These are phyloP conservation scores for Margaritifera margaritifera DNA, from an alignment of 2,888 invertebrate species.

Conservation along the genomic window DNA sequence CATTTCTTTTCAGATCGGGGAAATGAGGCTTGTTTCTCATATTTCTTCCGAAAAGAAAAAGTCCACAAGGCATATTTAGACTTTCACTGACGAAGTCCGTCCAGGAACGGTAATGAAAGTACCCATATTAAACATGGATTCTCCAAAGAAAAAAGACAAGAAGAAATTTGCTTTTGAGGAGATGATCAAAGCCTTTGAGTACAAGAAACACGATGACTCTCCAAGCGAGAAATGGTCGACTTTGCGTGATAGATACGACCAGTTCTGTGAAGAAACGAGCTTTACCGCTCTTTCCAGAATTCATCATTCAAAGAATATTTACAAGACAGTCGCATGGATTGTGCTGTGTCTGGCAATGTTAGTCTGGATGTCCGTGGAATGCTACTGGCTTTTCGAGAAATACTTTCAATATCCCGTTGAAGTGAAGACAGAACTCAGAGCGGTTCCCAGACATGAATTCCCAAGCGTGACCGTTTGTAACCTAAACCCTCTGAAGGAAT, in stretches of 20 bases:
- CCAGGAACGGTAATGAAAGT: no score
- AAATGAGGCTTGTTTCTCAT: no score
- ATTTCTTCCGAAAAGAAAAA: no score
- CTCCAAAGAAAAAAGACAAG: no score
- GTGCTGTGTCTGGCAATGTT: conserved; percentile 48
- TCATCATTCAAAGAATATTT: conserved; percentile 48
- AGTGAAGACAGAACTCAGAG: conserved; percentile 53
- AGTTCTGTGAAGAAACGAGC: conserved; percentile 52
- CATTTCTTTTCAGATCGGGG: no score
- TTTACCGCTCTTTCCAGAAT: conserved; percentile 59
- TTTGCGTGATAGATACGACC: conserved; percentile 11
- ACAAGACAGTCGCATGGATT: conserved; percentile 50
- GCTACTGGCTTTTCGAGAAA: conserved; percentile 39
- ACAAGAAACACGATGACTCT: no score
- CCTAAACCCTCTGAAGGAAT: conserved; percentile 53
- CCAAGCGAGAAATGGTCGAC: no score
- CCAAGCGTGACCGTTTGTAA: conserved; percentile 65
- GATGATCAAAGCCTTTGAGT: no score
- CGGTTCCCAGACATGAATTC: conserved; percentile 50
- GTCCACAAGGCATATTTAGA: no score
- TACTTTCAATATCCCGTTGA: conserved; percentile 57
- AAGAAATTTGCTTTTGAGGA: no score
- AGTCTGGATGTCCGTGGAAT: conserved; percentile 48
- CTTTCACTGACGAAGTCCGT: no score
- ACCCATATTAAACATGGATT: no score